These are phyloP conservation scores for Poeciliopsis gracilis DNA, from an alignment of 2,797 vertebrate species.

Conservation along the genomic window DNA sequence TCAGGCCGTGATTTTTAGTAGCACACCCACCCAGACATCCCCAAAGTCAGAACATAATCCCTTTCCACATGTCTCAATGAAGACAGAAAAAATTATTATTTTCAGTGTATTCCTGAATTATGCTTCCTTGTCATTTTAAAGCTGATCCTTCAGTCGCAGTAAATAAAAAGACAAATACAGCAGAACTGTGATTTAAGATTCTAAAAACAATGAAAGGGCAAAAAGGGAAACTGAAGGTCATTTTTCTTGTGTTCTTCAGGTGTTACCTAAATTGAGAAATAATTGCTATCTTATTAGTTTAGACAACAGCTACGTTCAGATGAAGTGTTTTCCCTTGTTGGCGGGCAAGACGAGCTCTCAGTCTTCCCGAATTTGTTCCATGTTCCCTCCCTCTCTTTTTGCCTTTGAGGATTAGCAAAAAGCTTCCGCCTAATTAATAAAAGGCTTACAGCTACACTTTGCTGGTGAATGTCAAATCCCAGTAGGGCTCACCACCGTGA, in stretches of 20 bases:
- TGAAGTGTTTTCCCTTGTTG: neutral
- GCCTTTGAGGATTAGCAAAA: neutral
- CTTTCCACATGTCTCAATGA: neutral
- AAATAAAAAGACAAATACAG: neutral
- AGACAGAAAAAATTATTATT: neutral
- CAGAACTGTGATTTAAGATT: neutral
- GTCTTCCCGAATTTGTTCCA: neutral
- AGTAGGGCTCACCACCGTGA: neutral
- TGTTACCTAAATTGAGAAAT: neutral
- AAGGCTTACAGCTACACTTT: neutral
- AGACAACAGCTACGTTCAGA: neutral
- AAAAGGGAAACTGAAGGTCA: neutral
- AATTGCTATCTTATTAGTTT: neutral
- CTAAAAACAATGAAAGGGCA: neutral
- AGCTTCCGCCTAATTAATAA: slow-evolving; percentile 1
- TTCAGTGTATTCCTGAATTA: neutral
- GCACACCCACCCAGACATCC: neutral
- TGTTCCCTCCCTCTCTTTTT: neutral
- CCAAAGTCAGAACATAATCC: neutral
- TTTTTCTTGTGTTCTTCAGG: neutral
- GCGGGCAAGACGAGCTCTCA: neutral
- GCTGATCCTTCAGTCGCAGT: neutral
- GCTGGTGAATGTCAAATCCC: slow-evolving; percentile 2
- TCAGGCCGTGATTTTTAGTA: neutral
- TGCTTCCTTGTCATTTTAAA: neutral